Conservation (phyloP, 2,113 vertebrate species). For the Grammomys dolichurus region DNA sequence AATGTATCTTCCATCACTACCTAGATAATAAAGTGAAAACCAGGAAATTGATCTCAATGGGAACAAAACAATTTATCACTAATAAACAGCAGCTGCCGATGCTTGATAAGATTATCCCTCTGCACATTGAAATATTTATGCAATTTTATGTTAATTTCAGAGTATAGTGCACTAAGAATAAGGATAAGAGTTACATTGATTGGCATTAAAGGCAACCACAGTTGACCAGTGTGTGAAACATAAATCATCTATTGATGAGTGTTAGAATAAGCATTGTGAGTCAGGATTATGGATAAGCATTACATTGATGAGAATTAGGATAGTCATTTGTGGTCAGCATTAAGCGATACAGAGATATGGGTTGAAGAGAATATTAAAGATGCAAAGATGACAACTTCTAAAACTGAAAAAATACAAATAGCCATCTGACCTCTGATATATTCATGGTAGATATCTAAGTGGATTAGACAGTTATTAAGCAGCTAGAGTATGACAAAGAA, state of each 20-base stretch:
- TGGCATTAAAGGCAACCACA: background rate
- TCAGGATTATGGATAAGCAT: background rate
- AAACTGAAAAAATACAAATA: slow-evolving; percentile 55
- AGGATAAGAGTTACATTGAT: background rate
- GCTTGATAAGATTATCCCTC: slow-evolving; percentile 58
- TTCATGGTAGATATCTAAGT: background rate
- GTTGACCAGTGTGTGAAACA: background rate
- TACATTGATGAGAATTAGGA: background rate
- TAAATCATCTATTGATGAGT: background rate
- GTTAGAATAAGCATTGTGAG: background rate
- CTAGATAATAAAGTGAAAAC: slow-evolving; percentile 71
- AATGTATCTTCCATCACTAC: slow-evolving; percentile 61
- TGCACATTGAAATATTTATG: slow-evolving; percentile 62
- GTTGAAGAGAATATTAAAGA: slow-evolving; percentile 41
- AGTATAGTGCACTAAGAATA: slow-evolving; percentile 14
- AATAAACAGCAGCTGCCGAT: slow-evolving; percentile 70
- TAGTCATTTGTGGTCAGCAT: background rate
- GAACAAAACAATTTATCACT: slow-evolving; percentile 76
- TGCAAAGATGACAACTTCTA: slow-evolving; percentile 47
- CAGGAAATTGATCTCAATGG: slow-evolving; percentile 70
- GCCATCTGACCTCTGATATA: slow-evolving; percentile 26
- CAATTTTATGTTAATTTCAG: slow-evolving; percentile 33
- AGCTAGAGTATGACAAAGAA: slow-evolving; percentile 49
- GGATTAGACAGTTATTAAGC: slow-evolving; percentile 45
- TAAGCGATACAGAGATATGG: slow-evolving; percentile 45